Evolutionary conservation across 1,140 invertebrate genomes (phyloP).

Genomic region (Drosophila orena): DNA sequence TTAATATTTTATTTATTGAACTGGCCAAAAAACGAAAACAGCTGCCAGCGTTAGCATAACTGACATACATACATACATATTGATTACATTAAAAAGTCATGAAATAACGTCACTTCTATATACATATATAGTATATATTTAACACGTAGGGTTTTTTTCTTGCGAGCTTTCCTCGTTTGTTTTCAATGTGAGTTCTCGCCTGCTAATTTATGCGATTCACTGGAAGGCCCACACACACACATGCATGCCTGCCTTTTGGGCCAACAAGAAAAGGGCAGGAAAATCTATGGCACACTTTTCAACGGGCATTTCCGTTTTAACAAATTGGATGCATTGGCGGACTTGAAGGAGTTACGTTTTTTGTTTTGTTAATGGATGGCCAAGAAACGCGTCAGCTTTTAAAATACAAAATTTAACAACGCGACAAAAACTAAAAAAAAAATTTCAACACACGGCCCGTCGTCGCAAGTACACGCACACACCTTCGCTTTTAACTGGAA

Average conservation of each 20-base stretch:
- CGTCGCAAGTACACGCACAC: constrained; percentile 29
- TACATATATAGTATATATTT: constrained; percentile 28
- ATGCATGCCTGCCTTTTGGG: constrained; percentile 47
- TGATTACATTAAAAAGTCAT: constrained; percentile 37
- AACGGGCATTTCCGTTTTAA: constrained; percentile 11
- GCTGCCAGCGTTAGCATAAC: constrained; percentile 67
- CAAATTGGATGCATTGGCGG: background rate
- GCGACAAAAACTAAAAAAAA: constrained; percentile 56
- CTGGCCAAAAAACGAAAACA: constrained; percentile 72
- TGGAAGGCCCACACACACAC: constrained; percentile 55
- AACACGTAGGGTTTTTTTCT: constrained; percentile 42
- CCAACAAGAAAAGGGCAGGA: constrained; percentile 53
- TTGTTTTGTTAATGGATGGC: constrained; percentile 44
- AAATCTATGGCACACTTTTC: constrained; percentile 35
- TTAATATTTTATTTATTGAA: background rate
- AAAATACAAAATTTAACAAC: constrained; percentile 74
- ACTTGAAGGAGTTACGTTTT: constrained; percentile 17
- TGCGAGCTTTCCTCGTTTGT: constrained; percentile 35
- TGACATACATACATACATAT: constrained; percentile 15
- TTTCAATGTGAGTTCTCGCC: constrained; percentile 41
- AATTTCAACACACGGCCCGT: constrained; percentile 44
- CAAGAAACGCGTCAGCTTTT: constrained; percentile 26
- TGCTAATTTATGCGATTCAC: constrained; percentile 60
- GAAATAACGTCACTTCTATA: constrained; percentile 22
- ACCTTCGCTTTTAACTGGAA: constrained; percentile 31